Evolutionary conservation across 2,113 vertebrate species (phyloP), one percentile per base, ranked within the genome.

Genomic region (Ictidomys tridecemlineatus): DNA sequence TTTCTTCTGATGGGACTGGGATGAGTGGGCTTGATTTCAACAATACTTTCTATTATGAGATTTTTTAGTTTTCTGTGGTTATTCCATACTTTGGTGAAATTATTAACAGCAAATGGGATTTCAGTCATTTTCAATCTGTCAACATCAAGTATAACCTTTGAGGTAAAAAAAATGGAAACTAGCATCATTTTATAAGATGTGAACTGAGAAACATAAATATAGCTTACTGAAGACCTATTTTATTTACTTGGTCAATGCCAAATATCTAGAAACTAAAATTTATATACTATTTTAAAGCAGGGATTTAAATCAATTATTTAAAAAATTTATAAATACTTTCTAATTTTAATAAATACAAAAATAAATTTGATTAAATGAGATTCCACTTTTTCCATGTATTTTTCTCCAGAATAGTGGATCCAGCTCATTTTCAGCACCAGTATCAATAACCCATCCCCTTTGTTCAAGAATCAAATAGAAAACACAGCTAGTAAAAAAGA

Each of bases 391-490:
- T 8, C 30, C 48, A 2, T 2, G 58, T 28, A 48, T 1, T 88
- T 30, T 20, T 39, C 74, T 92, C 79, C 20, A 42, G 39, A 94
- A 96, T 22, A 48, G 28, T 39, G 48, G 45, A 39, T 93, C 78
- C 89, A 69, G 86, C 56, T 90, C 76, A 92, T 85, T 96, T 96
- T 97, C 85, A 97, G 85, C 45, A 96, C 42, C 0, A 4, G 45
- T 67, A 96, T 82, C 95, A 85, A 96, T 85, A 85, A 87, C n/a
- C 85, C 51, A 74, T 61, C 18, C 13, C 24, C 85, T 95, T 88
- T 87, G 51, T 87, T 94, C 53, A 96, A 93, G 30, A 76, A 74
- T 97, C 82, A 89, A 94, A 94, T 2, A 89, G 67, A 93, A 96
- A 89, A 89, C 32, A 26, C 34, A 80, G 34, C 61, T 77, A 84